Evolutionary conservation across 2,888 invertebrate species (phyloP).

Genomic region (Drosophila nigricruria): DNA sequence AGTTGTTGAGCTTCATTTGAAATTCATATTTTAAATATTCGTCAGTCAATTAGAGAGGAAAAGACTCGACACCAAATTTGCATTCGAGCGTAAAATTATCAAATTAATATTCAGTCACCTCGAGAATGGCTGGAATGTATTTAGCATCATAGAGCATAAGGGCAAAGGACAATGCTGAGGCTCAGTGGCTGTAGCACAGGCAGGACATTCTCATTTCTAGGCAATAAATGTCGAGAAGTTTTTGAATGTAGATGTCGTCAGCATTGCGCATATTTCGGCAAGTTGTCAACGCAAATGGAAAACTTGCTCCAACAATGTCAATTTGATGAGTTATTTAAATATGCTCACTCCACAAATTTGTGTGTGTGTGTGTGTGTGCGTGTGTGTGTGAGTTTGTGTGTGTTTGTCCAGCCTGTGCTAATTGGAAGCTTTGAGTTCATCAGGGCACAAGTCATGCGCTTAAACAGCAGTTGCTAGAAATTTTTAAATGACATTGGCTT

Average conservation of each 20-base stretch:
- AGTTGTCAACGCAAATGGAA: conserved; percentile 70
- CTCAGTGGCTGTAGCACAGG: neutral
- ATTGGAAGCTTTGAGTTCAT: conserved; percentile 59
- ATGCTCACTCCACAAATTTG: conserved; percentile 27
- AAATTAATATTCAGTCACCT: conserved; percentile 75
- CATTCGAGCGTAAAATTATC: conserved; percentile 79
- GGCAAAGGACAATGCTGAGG: conserved; percentile 1
- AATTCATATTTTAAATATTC: conserved; percentile 80
- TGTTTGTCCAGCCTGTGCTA: conserved; percentile 45
- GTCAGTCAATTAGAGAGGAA: conserved; percentile 77
- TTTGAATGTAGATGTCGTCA: conserved; percentile 32
- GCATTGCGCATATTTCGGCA: conserved; percentile 66
- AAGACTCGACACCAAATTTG: conserved; percentile 79
- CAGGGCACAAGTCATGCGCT: conserved; percentile 9
- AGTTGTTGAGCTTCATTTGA: conserved; percentile 69
- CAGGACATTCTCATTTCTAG: conserved; percentile 23
- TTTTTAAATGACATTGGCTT: conserved; percentile 3
- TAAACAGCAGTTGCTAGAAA: neutral
- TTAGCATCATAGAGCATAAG: conserved; percentile 8
- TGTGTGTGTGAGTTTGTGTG: conserved; percentile 1
- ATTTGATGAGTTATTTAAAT: conserved; percentile 73
- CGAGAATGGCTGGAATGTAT: conserved; percentile 18
- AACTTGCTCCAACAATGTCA: conserved; percentile 71
- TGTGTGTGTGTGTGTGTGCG: neutral
- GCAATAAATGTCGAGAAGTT: conserved; percentile 74